Evolutionary conservation across 2,113 vertebrate genomes (phyloP).

Genomic region (Nothoprocta pentlandii): DNA sequence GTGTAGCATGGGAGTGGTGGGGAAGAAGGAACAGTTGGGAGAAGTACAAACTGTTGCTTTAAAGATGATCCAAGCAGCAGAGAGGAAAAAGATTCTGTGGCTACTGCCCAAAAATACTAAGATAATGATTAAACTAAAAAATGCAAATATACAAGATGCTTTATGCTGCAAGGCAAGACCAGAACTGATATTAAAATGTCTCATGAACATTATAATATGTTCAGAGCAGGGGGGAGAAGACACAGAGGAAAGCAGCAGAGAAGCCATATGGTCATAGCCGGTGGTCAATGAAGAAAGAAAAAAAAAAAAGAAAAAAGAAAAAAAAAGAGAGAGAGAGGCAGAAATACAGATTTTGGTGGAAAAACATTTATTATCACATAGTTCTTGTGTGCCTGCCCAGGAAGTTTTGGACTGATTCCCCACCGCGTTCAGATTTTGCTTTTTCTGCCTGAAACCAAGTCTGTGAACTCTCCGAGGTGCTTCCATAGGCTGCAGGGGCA

Average conservation of each 20-base stretch:
- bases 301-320: constrained; percentile 18
- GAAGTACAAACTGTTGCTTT: background rate
- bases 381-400: background rate
- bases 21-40: background rate
- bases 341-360: background rate
- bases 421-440: background rate
- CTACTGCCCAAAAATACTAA: constrained; percentile 78
- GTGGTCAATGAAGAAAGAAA: constrained; percentile 57
- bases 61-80: constrained; percentile 24
- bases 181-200: constrained; percentile 70
- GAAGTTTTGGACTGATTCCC: background rate
- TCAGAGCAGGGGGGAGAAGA: constrained; percentile 53
- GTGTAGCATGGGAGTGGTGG: accelerated
- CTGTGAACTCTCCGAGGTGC: background rate
- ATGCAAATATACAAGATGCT: constrained; percentile 81
- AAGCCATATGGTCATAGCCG: constrained; percentile 75
- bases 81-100: constrained; percentile 67
- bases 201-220: constrained; percentile 74
- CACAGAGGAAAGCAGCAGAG: constrained; percentile 73
- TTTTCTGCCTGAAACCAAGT: background rate
- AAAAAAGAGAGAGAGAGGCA: constrained; percentile 23
- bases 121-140: constrained; percentile 80
- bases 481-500: background rate
- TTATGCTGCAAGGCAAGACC: constrained; percentile 73
- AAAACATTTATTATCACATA: background rate